phyloP scores from a whole-genome alignment of 2,888 invertebrate species.

The Agriopis leucophaearia region DNA sequence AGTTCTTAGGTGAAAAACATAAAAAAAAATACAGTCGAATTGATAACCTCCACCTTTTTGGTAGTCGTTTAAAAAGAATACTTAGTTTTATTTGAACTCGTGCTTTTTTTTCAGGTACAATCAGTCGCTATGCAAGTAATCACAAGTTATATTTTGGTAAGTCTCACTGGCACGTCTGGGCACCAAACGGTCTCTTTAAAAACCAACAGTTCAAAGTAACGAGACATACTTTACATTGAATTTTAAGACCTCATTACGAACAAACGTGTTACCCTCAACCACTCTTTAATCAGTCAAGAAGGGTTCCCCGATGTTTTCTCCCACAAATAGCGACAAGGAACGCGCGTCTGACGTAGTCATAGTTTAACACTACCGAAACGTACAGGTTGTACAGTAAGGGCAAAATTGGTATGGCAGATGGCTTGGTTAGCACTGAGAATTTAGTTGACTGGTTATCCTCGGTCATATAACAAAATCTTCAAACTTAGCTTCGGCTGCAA shows the following conservation, averaged over 20 bases:
- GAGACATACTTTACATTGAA: background rate
- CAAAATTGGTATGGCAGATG: background rate
- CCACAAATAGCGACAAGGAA: slow-evolving; percentile 28
- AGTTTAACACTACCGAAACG: background rate
- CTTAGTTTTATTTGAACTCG: background rate
- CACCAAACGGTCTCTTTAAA: no score
- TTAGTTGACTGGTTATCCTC: no score
- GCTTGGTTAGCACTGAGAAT: no score
- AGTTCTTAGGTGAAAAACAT: no score
- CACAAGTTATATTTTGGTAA: background rate
- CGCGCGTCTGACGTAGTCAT: slow-evolving; percentile 22
- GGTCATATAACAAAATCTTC: no score
- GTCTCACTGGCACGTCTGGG: background rate
- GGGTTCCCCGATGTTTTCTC: slow-evolving; percentile 31
- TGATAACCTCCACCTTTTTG: no score
- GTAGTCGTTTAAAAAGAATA: no score
- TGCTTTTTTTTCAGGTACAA: slow-evolving; percentile 11
- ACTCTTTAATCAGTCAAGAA: slow-evolving; percentile 46
- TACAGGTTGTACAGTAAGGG: slow-evolving; percentile 27
- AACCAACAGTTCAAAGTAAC: background rate
- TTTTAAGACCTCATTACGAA: slow-evolving; percentile 5
- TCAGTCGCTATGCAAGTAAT: background rate
- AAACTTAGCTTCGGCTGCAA: no score
- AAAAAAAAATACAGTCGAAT: no score
- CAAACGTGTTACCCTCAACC: slow-evolving; percentile 8